A percentile compares a stretch with the other conserved stretches of the same genome.
phyloP scores from a whole-genome alignment of 2,888 invertebrate species.

The Peribatodes rhomboidaria region DNA sequence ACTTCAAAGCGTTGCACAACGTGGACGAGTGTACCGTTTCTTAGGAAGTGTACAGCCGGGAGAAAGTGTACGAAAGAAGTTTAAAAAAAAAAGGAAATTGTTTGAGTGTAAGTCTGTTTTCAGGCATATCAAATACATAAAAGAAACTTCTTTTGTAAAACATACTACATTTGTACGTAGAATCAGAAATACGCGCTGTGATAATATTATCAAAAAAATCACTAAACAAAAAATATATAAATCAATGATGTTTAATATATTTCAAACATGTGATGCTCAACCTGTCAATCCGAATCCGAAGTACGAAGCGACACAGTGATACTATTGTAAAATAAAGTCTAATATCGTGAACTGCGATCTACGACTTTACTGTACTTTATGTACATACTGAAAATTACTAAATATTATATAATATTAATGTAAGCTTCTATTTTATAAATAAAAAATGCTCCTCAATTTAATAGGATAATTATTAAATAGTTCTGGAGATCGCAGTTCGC shows the following conservation, averaged over 20 bases:
- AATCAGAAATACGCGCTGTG: too few relatives aligned
- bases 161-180: too few relatives aligned
- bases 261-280: not conserved
- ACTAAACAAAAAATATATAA: too few relatives aligned
- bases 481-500: slow-evolving; percentile 14
- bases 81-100: too few relatives aligned
- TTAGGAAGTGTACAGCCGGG: too few relatives aligned
- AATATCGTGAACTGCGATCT: not conserved
- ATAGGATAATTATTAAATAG: not conserved
- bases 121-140: too few relatives aligned
- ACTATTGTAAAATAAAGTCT: slow-evolving; percentile 10
- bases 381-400: slow-evolving; percentile 3
- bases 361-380: not conserved
- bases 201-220: too few relatives aligned
- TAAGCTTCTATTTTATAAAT: slow-evolving; percentile 10
- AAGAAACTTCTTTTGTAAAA: too few relatives aligned
- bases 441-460: slow-evolving; percentile 2
- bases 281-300: not conserved
- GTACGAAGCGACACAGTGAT: not conserved
- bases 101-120: too few relatives aligned
- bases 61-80: too few relatives aligned
- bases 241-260: not conserved
- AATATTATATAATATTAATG: not conserved
- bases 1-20: too few relatives aligned
- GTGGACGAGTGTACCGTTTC: too few relatives aligned